Conservation (phyloP, 2,113 vertebrate genomes). For the Papio anubis region DNA sequence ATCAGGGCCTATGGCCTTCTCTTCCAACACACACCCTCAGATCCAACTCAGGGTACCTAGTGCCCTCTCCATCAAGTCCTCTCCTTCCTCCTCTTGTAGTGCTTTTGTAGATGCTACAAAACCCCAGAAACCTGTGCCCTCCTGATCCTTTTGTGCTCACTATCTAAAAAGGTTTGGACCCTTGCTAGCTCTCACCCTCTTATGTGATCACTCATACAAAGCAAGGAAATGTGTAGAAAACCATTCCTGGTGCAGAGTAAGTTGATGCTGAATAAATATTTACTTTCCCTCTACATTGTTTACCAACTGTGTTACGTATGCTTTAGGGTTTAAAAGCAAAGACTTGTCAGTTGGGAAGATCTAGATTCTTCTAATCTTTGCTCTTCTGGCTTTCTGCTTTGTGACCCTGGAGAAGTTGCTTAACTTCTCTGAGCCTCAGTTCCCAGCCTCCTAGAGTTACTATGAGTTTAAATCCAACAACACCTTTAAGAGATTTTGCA, state of each 20-base stretch:
- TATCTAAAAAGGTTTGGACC: neutral
- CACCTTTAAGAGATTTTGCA: neutral
- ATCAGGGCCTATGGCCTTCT: neutral
- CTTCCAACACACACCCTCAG: fast-evolving
- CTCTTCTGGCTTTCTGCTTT: conserved; percentile 5
- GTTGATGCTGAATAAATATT: neutral
- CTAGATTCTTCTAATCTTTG: neutral
- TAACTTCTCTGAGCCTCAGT: neutral
- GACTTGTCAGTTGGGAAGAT: neutral
- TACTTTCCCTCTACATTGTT: neutral
- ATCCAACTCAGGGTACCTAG: neutral
- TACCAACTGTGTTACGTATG: neutral
- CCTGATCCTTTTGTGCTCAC: neutral
- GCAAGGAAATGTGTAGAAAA: neutral
- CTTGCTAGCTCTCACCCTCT: neutral
- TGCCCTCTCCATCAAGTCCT: neutral
- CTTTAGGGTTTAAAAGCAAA: neutral
- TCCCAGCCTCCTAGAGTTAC: neutral
- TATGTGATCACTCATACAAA: neutral
- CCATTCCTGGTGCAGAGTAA: neutral
- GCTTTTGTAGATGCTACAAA: neutral
- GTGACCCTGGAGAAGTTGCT: neutral
- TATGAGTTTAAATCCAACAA: neutral
- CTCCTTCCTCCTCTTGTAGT: neutral
- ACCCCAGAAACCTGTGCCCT: neutral